These are phyloP conservation scores for Petrocephalus sullivani DNA, from an alignment of 2,797 vertebrate genomes.

Conservation along the genomic window DNA sequence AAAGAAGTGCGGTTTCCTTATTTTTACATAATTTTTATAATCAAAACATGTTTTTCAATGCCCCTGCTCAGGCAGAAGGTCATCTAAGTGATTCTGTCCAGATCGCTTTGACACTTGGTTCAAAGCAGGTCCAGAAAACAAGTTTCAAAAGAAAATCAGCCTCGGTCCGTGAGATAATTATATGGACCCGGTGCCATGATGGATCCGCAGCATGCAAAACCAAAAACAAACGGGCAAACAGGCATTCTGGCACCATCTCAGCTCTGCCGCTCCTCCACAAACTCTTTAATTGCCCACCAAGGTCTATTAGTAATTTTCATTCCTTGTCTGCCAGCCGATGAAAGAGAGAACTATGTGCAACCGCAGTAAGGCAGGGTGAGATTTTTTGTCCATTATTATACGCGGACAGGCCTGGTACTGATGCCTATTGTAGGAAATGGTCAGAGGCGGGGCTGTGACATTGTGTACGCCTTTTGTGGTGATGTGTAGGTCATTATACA, in stretches of 20 bases:
- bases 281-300: neutral
- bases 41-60: conserved; percentile 31
- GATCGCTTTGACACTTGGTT: conserved; percentile 20
- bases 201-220: neutral
- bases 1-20: neutral
- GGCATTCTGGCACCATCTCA: neutral
- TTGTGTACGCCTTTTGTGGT: neutral
- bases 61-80: conserved; percentile 20
- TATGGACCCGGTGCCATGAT: conserved; percentile 13
- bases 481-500: neutral
- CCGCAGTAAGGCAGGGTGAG: neutral
- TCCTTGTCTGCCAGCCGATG: neutral
- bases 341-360: neutral
- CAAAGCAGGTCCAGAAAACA: conserved; percentile 19
- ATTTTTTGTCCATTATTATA: conserved; percentile 3
- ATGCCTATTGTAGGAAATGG: neutral
- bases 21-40: conserved; percentile 25
- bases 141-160: conserved; percentile 29
- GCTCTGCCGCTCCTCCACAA: neutral
- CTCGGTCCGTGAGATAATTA: conserved; percentile 24
- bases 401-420: neutral
- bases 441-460: too few relatives aligned
- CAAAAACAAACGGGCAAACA: neutral
- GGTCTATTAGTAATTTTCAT: conserved; percentile 4
- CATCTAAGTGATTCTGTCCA: conserved; percentile 19